Conservation (phyloP, 2,113 vertebrate genomes). For the Hystrix cristata region DNA sequence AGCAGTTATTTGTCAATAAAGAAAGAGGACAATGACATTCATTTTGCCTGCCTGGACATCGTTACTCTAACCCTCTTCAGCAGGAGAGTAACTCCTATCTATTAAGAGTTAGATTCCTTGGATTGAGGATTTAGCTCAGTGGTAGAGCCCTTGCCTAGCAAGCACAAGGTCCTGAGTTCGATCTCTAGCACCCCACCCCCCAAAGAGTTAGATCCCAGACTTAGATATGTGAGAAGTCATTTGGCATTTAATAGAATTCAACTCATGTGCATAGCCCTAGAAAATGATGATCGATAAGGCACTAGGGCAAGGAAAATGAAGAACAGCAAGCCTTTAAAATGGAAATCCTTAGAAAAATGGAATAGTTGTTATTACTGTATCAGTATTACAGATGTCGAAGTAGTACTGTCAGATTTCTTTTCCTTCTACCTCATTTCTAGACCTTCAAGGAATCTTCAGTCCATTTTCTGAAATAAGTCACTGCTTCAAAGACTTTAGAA, state of each 20-base stretch:
- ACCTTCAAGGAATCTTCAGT: neutral
- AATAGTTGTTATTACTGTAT: neutral
- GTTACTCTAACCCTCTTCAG: conserved; percentile 5
- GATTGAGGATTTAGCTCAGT: no score
- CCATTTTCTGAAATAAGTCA: conserved; percentile 24
- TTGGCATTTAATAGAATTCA: conserved; percentile 70
- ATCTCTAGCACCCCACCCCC: no score
- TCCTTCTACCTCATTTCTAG: neutral
- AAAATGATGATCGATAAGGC: conserved; percentile 62
- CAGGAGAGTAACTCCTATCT: conserved; percentile 47
- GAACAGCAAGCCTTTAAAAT: conserved; percentile 60
- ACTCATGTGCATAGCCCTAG: conserved; percentile 31
- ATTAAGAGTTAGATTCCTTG: conserved; percentile 40
- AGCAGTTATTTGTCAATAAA: conserved; percentile 39
- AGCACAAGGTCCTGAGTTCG: no score
- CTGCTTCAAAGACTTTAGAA: conserved; percentile 49
- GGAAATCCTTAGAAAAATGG: conserved; percentile 51
- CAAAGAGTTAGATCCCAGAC: conserved; percentile 55
- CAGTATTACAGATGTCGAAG: conserved; percentile 26
- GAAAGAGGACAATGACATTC: conserved; percentile 45
- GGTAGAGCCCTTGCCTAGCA: no score
- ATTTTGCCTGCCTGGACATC: conserved; percentile 5
- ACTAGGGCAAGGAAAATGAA: conserved; percentile 39
- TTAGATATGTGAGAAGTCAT: conserved; percentile 54
- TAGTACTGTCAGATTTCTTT: conserved; percentile 18